Evolutionary conservation across 2,888 invertebrate genomes (phyloP).

Genomic region (Hirudinaria manillensis): DNA sequence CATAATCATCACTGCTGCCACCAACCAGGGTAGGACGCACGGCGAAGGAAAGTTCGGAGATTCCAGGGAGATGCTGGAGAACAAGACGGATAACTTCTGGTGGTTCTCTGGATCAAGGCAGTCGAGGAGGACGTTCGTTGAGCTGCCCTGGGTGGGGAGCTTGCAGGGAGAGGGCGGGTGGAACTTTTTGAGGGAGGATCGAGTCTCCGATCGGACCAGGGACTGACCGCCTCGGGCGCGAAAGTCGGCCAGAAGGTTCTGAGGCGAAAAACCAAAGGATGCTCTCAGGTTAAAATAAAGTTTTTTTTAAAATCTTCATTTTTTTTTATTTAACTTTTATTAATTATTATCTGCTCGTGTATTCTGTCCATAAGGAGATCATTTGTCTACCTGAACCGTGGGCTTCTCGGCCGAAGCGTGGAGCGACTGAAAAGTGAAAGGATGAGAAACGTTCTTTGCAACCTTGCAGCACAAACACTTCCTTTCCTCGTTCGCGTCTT

Average conservation of each 20-base stretch:
- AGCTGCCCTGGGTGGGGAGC: not conserved
- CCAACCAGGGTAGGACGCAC: conserved; percentile 79
- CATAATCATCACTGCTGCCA: no score
- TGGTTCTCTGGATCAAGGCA: conserved; percentile 55
- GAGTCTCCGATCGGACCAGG: not conserved
- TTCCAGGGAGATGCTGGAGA: conserved; percentile 75
- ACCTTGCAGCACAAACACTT: not conserved
- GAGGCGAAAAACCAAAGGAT: conserved; percentile 44
- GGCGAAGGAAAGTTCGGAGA: conserved; percentile 76
- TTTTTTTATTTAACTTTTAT: no score
- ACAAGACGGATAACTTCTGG: conserved; percentile 78
- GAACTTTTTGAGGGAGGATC: not conserved
- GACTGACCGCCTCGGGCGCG: conserved; percentile 73
- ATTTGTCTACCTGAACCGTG: no score
- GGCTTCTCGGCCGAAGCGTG: no score
- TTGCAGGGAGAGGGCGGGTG: not conserved
- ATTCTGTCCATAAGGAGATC: no score
- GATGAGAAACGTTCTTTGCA: no score
- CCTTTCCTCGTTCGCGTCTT: not conserved
- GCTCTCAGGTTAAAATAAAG: not conserved
- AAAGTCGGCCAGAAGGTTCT: conserved; percentile 73
- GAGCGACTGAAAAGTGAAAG: no score
- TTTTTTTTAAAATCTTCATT: not conserved
- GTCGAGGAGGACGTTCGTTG: conserved; percentile 44
- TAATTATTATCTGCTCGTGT: no score